phyloP scores from a whole-genome alignment of 2,113 vertebrate genomes.

The Lonchura striata region DNA sequence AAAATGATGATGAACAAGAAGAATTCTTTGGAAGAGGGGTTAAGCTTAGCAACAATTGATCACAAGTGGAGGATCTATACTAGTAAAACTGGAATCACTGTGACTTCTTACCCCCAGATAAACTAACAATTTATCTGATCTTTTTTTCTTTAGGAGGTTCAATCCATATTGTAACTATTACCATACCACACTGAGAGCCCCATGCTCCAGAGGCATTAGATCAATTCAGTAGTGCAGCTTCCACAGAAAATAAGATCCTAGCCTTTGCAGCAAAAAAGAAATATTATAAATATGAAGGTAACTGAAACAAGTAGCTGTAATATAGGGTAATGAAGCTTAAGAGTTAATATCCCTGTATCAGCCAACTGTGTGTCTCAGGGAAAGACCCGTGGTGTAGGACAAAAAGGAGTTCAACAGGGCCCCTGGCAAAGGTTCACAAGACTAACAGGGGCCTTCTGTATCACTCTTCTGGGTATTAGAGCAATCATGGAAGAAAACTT shows the following conservation, averaged over 20 bases:
- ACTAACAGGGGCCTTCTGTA: background rate
- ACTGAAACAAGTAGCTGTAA: background rate
- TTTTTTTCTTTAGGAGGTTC: background rate
- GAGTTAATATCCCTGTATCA: background rate
- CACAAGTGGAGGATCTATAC: background rate
- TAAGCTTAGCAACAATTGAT: background rate
- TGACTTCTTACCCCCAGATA: background rate
- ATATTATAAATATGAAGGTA: background rate
- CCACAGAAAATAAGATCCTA: background rate
- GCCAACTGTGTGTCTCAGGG: too few relatives aligned
- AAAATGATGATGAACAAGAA: background rate
- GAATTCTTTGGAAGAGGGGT: background rate
- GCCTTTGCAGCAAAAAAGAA: background rate
- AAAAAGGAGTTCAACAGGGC: background rate
- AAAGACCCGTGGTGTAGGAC: background rate
- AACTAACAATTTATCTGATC: background rate
- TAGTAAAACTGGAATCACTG: background rate
- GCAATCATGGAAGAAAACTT: background rate
- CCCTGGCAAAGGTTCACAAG: rapidly evolving
- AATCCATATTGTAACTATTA: background rate
- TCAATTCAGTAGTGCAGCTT: background rate
- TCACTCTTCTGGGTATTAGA: background rate
- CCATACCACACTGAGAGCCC: background rate
- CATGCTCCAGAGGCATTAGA: background rate
- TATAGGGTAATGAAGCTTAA: background rate